A percentile compares a stretch with the other conserved stretches of the same genome.
Conservation (phyloP, 2,797 vertebrate species). For the Diplodus puntazzo region DNA sequence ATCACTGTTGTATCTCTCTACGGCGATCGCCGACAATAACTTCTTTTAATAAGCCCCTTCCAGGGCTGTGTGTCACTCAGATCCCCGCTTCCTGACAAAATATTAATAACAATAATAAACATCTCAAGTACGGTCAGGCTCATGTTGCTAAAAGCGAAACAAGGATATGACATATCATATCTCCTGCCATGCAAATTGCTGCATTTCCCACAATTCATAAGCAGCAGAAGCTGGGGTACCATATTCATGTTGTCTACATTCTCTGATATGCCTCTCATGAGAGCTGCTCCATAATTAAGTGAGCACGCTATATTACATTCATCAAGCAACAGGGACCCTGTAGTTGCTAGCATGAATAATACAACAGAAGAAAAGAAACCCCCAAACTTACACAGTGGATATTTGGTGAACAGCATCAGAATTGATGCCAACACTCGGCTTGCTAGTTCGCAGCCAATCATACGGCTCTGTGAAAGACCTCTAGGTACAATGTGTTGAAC, state of each 20-base stretch:
- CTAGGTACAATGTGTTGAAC: slow-evolving; percentile 76
- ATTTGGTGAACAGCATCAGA: slow-evolving; percentile 52
- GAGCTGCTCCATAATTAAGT: slow-evolving; percentile 79
- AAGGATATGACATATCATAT: slow-evolving; percentile 51
- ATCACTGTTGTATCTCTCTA: slow-evolving; percentile 77
- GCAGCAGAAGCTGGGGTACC: slow-evolving; percentile 50
- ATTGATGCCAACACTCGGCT: slow-evolving; percentile 41
- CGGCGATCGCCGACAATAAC: slow-evolving; percentile 76
- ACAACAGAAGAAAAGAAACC: slow-evolving; percentile 61
- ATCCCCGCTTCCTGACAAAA: slow-evolving; percentile 75
- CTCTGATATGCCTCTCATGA: slow-evolving; percentile 69
- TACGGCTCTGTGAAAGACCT: slow-evolving; percentile 66
- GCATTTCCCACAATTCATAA: slow-evolving; percentile 65
- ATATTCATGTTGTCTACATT: slow-evolving; percentile 73
- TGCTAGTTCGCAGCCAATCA: slow-evolving; percentile 46
- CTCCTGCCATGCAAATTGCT: slow-evolving; percentile 68
- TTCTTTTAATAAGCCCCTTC: slow-evolving; percentile 82
- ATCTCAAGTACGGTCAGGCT: slow-evolving; percentile 56
- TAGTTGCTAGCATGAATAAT: slow-evolving; percentile 70
- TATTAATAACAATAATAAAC: slow-evolving; percentile 82
- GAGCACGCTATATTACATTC: slow-evolving; percentile 72
- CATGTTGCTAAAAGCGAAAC: slow-evolving; percentile 57
- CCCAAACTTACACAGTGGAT: slow-evolving; percentile 53
- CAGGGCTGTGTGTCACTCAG: slow-evolving; percentile 74
- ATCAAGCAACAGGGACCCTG: slow-evolving; percentile 72